Base-by-base conservation (phyloP, 1,140 invertebrate genomes). In the Temnothorax nylanderi region DNA sequence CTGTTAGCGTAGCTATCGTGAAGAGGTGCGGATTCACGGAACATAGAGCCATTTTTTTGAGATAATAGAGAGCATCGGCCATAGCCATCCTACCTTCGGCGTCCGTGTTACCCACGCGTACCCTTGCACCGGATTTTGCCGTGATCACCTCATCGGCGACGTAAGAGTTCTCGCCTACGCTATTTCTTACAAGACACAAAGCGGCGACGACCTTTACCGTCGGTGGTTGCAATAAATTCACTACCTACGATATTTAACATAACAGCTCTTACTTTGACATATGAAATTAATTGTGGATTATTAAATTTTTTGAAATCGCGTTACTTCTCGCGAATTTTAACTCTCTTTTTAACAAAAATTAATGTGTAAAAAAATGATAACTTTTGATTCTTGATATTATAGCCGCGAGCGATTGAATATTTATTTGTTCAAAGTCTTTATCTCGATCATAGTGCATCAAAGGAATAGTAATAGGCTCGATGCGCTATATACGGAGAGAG, bases 31-130 rank as follows among this genome's bases (percentile, higher is more conserved):
- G 98, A 92, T 98, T 97, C 13, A 97, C 95, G 78, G 97, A 96
- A 87, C 95, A 95, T 41, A 96, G 88, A 18, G 97, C 97, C 88
- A 96, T 95, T 94, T 97, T 97, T 94, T 97, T 97, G 94, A 97
- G 96, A 95, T 97, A 95, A 92, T 97, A 99, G 6, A 99, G 96
- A 5, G 98, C 97, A 96, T 99, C 99, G 18, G 98, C 97, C 98
- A 99, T 99, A 10, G 98, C 98, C 96, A 99, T 97, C 37, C 99
- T 95, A 0, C 99, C 99, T 95, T 99, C 99, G 60, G 99, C 98
- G 95, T 99, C 99, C 10, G 99, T 99, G 93, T 99, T 99, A 1
- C 97, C 98, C 72, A 99, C 96, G 76, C 99, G 96, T 1, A 99
- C 97, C 49, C 97, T 96, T n/a, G 97, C 97, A 4, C 98, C 98